Conservation (phyloP, 2,797 vertebrate genomes). For the Dicrostonyx torquatus region DNA sequence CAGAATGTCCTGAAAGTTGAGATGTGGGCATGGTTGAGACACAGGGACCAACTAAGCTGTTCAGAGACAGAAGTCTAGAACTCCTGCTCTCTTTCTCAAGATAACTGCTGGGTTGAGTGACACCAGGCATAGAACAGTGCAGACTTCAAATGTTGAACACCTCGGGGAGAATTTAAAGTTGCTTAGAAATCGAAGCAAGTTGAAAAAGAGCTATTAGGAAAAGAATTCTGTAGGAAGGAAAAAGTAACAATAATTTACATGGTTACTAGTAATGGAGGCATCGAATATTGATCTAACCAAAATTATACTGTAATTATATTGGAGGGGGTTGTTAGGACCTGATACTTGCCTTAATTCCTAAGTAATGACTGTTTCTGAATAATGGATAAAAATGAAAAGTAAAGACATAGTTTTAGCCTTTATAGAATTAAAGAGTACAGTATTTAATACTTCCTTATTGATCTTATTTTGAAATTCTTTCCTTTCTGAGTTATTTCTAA, state of each 20-base stretch:
- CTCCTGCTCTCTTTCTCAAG: background rate
- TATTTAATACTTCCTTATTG: background rate
- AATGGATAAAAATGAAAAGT: background rate
- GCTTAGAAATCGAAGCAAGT: background rate
- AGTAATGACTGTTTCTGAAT: background rate
- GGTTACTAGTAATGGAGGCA: background rate
- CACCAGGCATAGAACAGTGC: background rate
- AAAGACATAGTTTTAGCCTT: background rate
- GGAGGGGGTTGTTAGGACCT: background rate
- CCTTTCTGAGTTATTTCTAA: background rate
- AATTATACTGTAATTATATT: background rate
- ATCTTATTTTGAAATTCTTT: background rate
- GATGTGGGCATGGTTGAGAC: background rate
- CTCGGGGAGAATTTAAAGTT: background rate
- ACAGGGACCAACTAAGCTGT: background rate
- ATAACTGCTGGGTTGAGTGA: background rate
- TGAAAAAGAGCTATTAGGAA: background rate
- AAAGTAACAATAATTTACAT: background rate
- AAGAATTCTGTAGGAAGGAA: background rate
- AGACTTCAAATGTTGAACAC: background rate
- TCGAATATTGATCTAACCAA: background rate
- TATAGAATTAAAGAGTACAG: background rate
- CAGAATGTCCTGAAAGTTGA: constrained; percentile 9
- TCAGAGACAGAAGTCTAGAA: background rate
- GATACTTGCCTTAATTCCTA: background rate